Conservation (phyloP, 2,888 invertebrate species). For the Noctua fimbriata region DNA sequence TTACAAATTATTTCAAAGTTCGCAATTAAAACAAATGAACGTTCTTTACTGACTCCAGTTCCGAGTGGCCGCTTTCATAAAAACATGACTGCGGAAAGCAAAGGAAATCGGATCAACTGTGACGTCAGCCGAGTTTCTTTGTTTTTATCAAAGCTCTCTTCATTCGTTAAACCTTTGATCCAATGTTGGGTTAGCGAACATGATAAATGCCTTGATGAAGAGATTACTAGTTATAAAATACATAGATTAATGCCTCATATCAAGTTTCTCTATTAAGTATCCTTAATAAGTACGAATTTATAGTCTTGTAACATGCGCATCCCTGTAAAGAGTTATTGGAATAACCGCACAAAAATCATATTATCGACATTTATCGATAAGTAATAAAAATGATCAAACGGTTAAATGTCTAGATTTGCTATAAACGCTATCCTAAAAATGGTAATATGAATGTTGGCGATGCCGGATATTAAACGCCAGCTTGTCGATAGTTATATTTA, state of each 20-base stretch:
- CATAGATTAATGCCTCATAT: slow-evolving; percentile 27
- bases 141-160: slow-evolving; percentile 40
- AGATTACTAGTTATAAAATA: slow-evolving; percentile 38
- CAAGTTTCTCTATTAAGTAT: slow-evolving; percentile 25
- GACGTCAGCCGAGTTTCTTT: slow-evolving; percentile 39
- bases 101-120: slow-evolving; percentile 42
- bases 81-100: slow-evolving; percentile 40
- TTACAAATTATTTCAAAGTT: slow-evolving; percentile 51
- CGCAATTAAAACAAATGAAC: slow-evolving; percentile 53
- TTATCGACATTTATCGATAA: slow-evolving; percentile 51
- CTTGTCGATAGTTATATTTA: slow-evolving; percentile 63
- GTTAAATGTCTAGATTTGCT: slow-evolving; percentile 56
- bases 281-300: slow-evolving; percentile 35
- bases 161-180: slow-evolving; percentile 48
- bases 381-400: slow-evolving; percentile 56
- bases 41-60: slow-evolving; percentile 30
- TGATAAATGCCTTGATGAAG: slow-evolving; percentile 38
- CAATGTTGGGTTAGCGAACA: slow-evolving; percentile 40
- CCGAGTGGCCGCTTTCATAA: slow-evolving; percentile 36
- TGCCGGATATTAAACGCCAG: slow-evolving; percentile 70
- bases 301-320: slow-evolving; percentile 25
- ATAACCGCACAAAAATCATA: slow-evolving; percentile 44
- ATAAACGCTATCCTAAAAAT: slow-evolving; percentile 55
- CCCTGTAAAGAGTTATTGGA: slow-evolving; percentile 31
- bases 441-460: slow-evolving; percentile 58